Base-by-base conservation (phyloP, 2,888 invertebrate genomes). In the Cremastobaeus sp. region DNA sequence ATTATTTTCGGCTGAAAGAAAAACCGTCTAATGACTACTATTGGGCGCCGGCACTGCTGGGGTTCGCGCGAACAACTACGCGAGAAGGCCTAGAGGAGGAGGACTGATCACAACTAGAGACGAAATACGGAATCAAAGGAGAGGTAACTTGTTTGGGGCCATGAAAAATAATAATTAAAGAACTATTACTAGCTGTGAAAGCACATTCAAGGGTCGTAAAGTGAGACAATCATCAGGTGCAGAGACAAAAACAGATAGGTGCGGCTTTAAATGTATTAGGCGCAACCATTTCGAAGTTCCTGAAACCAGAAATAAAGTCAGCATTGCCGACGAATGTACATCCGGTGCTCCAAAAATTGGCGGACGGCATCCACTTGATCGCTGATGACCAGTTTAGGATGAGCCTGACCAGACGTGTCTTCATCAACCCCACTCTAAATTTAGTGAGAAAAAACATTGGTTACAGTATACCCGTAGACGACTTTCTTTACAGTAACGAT, bases 351-450 rank as follows among this genome's bases (percentile, higher is more conserved):
- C 20, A 12, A 0, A 37, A 25, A 2, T 3, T 69, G 0, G 52
- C 60, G 0, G 60, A 69, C 3, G 60, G 47, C 1, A 59, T 55
- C 0, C 45, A 35, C 11, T 39, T 69, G 3, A 17, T 69, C n/a
- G 60, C 35, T 0, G 59, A 69, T 34, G 37, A 48, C 1, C 52
- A 52, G 12, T 20, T 37, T 12, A 59, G 48, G 5, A 21, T 60
- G 3, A 60, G 52, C 0, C 8, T 59, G 11, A 37, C 45, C 11
- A 17, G 60, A 4, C 43, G 52, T 2, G 52, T 47, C 0, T 60
- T 60, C 8, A 69, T 54, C 17, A 69, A 69, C 15, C 69, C 69
- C 1, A 8, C 37, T n/a, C n/a, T 60, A 6, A 69, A 25, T 37
- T 14, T 69, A 0, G 15, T 60, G 8, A 52, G 59, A 1, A 59